These are phyloP conservation scores for Cryptomyrus ogoouensis DNA, from an alignment of 2,113 vertebrate species.

Conservation along the genomic window DNA sequence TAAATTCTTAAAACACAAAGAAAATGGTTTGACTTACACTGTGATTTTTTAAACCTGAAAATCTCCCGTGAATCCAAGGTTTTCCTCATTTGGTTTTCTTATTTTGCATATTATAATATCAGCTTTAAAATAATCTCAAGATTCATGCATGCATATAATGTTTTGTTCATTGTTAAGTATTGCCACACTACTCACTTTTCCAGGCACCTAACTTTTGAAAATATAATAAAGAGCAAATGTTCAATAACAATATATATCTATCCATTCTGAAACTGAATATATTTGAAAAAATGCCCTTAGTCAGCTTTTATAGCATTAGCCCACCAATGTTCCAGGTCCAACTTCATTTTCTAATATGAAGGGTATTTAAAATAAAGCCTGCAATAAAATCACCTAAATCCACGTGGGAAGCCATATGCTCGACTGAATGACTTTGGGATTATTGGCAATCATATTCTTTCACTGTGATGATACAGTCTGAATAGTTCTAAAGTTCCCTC, in stretches of 20 bases:
- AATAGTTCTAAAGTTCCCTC: not conserved
- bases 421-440: not conserved
- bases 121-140: not conserved
- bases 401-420: not conserved
- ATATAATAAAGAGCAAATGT: slow-evolving; percentile 42
- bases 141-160: not conserved
- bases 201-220: slow-evolving; percentile 44
- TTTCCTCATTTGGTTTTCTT: not conserved
- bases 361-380: slow-evolving; percentile 1
- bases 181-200: slow-evolving; percentile 45
- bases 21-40: not conserved
- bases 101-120: not conserved
- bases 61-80: not conserved
- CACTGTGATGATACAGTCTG: not conserved
- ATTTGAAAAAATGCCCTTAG: not conserved
- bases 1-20: not conserved
- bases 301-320: not conserved
- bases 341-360: not conserved
- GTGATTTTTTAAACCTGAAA: not conserved
- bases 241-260: not conserved
- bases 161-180: slow-evolving; percentile 41
- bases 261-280: slow-evolving; percentile 14
- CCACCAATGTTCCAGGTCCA: not conserved
- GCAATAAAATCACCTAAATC: not conserved
- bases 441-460: not conserved